Percentiles rank a stretch among this genome's conserved stretches.
Evolutionary conservation across 2,113 vertebrate genomes (phyloP).

Genomic region (Mobula birostris): DNA sequence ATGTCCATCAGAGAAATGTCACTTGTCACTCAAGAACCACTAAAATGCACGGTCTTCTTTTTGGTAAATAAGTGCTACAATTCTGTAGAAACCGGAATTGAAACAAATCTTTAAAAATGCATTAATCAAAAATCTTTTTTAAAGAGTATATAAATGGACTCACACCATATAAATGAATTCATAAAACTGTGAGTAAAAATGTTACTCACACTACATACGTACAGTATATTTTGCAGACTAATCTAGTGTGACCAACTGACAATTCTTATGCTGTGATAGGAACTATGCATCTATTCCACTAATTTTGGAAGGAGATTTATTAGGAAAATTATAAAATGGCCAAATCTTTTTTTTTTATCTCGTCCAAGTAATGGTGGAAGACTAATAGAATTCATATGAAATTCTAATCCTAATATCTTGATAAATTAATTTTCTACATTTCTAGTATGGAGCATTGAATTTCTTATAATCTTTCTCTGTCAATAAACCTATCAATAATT

Average conservation of each 20-base stretch:
- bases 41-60: background rate
- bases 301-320: background rate
- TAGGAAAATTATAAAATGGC: background rate
- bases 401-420: background rate
- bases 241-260: background rate
- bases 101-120: background rate
- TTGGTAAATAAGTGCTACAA: background rate
- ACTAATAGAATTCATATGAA: background rate
- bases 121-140: too few relatives aligned
- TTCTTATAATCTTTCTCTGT: background rate
- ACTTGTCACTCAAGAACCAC: background rate
- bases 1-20: background rate
- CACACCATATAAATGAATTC: conserved; percentile 23
- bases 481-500: background rate
- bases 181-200: background rate
- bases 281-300: background rate
- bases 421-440: background rate
- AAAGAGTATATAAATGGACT: background rate
- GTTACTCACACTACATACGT: background rate
- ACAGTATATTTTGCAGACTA: background rate
- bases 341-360: background rate
- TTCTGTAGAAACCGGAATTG: background rate
- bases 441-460: background rate
- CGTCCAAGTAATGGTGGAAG: background rate
- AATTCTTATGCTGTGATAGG: background rate